Conservation (phyloP, 1,140 invertebrate genomes). For the Ctenoplectra terminalis region DNA sequence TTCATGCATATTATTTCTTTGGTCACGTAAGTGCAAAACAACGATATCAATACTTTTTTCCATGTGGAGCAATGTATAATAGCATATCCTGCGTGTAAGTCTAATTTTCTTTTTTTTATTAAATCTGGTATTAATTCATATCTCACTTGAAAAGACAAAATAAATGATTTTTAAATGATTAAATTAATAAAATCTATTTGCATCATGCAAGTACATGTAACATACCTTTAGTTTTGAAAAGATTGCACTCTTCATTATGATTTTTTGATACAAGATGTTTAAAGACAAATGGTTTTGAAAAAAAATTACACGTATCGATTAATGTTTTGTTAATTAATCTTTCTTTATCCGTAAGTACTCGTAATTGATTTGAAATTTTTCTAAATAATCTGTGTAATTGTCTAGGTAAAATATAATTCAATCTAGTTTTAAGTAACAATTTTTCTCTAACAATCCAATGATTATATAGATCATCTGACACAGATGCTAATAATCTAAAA, state of each 20-base stretch:
- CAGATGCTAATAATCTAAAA: slow-evolving; percentile 73
- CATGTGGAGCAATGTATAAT: slow-evolving; percentile 84
- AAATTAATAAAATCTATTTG: slow-evolving; percentile 55
- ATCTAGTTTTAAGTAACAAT: slow-evolving; percentile 73
- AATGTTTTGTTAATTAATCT: slow-evolving; percentile 64
- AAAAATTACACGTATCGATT: slow-evolving; percentile 66
- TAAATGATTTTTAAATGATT: slow-evolving; percentile 50
- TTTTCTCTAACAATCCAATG: slow-evolving; percentile 76
- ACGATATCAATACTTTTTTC: slow-evolving; percentile 81
- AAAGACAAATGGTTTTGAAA: slow-evolving; percentile 68
- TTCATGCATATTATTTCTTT: slow-evolving; percentile 74
- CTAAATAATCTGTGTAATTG: slow-evolving; percentile 76
- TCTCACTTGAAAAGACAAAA: slow-evolving; percentile 78
- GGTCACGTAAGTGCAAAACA: slow-evolving; percentile 82
- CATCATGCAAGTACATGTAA: slow-evolving; percentile 61
- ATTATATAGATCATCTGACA: slow-evolving; percentile 69
- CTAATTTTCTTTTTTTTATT: slow-evolving; percentile 81
- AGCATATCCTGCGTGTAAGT: slow-evolving; percentile 82
- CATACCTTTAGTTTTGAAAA: slow-evolving; percentile 72
- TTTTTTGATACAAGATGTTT: slow-evolving; percentile 71
- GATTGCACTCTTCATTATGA: slow-evolving; percentile 65
- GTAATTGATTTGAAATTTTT: slow-evolving; percentile 67
- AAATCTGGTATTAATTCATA: slow-evolving; percentile 83
- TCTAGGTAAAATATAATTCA: slow-evolving; percentile 70
- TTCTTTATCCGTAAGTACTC: slow-evolving; percentile 52